Evolutionary conservation across 2,888 invertebrate species (phyloP).

Genomic region (Camptogramma bilineatum): DNA sequence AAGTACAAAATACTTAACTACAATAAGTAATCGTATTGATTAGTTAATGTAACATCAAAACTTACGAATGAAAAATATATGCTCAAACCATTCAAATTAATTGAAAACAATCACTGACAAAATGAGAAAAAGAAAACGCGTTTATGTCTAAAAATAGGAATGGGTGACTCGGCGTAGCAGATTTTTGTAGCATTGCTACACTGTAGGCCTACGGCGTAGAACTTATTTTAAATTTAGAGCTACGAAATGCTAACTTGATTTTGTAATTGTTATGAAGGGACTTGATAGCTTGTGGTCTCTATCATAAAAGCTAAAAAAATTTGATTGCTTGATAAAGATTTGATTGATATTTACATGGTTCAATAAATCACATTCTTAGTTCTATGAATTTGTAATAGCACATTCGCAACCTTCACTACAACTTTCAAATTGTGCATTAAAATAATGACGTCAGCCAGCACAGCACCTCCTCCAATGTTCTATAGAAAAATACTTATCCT

Average conservation of each 20-base stretch:
- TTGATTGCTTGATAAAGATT: too few species aligned
- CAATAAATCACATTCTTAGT: neutral
- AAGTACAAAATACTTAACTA: too few species aligned
- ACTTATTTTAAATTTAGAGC: constrained; percentile 7
- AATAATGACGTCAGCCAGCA: too few species aligned
- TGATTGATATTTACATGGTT: too few species aligned
- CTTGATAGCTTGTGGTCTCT: neutral
- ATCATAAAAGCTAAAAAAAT: too few species aligned
- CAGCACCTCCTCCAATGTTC: neutral
- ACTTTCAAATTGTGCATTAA: neutral
- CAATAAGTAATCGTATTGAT: too few species aligned
- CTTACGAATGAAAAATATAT: too few species aligned
- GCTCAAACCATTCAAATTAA: neutral
- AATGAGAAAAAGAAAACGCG: constrained; percentile 30
- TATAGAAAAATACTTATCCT: neutral
- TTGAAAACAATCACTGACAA: neutral
- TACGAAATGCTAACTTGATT: neutral
- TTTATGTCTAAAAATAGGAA: constrained; percentile 47
- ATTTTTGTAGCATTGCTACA: constrained; percentile 42
- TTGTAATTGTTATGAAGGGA: neutral
- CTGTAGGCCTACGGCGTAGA: constrained; percentile 30
- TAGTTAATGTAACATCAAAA: too few species aligned
- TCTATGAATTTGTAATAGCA: neutral
- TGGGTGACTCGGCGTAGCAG: constrained; percentile 29
- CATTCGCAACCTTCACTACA: neutral